Evolutionary conservation across 2,797 vertebrate species (phyloP), one percentile per base, ranked within the genome.

Genomic region (Spinus olivaceus): DNA sequence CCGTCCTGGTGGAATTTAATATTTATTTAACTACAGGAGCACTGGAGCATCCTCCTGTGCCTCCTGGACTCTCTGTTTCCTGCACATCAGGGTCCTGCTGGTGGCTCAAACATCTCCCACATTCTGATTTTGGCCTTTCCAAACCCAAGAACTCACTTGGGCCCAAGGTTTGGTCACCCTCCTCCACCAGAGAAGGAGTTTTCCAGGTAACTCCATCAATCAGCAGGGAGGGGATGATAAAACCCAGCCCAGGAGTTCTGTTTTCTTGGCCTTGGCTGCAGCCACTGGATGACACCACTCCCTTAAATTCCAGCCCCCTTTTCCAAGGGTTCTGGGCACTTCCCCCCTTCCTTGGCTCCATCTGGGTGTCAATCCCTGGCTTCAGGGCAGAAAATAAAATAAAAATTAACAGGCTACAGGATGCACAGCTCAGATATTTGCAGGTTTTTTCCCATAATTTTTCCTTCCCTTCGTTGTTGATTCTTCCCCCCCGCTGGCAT

Each of bases 221-320:
- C 25, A 60, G 27, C 27, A 51, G 66, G 23, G 4, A 39, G 39
- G 21, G 69, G 19, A 54, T 41, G 32, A 33, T 37, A 19, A 59
- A 92, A 44, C 5, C 13, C 1, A 54, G 41, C 35, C 61, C 18
- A 23, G 5, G 42, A 72, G 41, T 33, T 57, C 27, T 1, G 2
- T 24, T 47, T 87, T 21, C 49, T 64, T 23, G 56, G 90, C 39
- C 67, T 23, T n/a, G n/a, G 41, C 66, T 76, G 37, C 59, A 94
- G 63, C 60, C 94, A 92, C 87, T 70, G 77, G 90, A 77, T 82
- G 85, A 92, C 85, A 94, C 67, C 46, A 70, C 76, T 60, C 66
- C 85, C 85, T 80, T 57, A 73, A 27, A 32, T 7, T 77, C 74
- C 53, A 67, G 17, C 59, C 73, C 66, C 30, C 14, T 50, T 82